Evolutionary conservation across 2,797 vertebrate species (phyloP).

Genomic region (Coregonus suidteri): DNA sequence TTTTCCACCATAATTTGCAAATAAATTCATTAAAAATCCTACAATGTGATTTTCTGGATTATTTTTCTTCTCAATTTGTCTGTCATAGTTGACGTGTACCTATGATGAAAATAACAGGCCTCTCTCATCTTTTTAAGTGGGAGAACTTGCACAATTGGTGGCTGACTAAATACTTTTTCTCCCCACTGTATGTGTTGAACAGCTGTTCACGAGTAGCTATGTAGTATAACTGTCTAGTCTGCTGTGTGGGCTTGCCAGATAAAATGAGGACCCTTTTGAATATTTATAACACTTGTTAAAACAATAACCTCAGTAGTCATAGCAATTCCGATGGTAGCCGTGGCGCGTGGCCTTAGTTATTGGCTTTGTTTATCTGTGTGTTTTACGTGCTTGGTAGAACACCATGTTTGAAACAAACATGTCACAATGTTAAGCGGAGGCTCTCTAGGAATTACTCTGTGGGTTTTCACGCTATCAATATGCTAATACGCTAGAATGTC

Average conservation of each 20-base stretch:
- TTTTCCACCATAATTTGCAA: too few relatives aligned
- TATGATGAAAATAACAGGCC: too few relatives aligned
- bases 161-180: too few relatives aligned
- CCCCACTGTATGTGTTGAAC: background rate
- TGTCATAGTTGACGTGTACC: too few relatives aligned
- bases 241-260: slow-evolving; percentile 62
- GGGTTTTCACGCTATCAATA: slow-evolving; percentile 19
- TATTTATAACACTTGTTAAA: background rate
- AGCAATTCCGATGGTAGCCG: background rate
- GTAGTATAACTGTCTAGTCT: slow-evolving; percentile 12
- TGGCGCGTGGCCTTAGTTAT: background rate
- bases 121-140: too few relatives aligned
- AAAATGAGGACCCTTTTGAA: slow-evolving; percentile 3
- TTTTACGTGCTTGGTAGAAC: background rate
- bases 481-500: background rate
- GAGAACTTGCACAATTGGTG: too few relatives aligned
- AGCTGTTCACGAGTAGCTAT: slow-evolving; percentile 18
- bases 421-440: slow-evolving; percentile 23
- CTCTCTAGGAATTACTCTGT: background rate
- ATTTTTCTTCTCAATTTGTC: too few relatives aligned
- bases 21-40: too few relatives aligned
- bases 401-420: background rate
- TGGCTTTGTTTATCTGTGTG: background rate
- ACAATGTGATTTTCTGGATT: too few relatives aligned
- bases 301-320: background rate